phyloP scores from a whole-genome alignment of 2,113 vertebrate species.

The Fulmarus glacialis region DNA sequence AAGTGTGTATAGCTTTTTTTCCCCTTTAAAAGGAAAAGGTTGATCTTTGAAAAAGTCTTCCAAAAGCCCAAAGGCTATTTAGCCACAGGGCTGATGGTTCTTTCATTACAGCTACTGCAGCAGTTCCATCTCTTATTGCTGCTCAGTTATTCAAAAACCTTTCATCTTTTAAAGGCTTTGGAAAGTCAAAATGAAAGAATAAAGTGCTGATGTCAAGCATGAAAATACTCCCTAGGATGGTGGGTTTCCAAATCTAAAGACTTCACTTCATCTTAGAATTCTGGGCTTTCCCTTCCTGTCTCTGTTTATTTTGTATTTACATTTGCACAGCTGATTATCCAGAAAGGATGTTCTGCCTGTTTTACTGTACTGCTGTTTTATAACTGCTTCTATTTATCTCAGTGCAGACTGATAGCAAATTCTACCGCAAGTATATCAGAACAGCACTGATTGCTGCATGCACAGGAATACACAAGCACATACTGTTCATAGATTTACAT shows the following conservation, averaged over 20 bases:
- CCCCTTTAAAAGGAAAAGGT: neutral
- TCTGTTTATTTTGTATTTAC: constrained; percentile 1
- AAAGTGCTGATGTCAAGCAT: neutral
- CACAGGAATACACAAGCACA: neutral
- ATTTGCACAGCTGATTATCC: neutral
- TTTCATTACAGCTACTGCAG: neutral
- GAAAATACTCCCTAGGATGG: neutral
- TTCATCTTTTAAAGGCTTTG: constrained; percentile 4
- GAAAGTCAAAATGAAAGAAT: constrained; percentile 1
- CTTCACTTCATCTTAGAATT: neutral
- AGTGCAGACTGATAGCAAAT: neutral
- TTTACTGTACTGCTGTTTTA: neutral
- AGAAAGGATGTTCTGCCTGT: neutral
- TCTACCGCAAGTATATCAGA: neutral
- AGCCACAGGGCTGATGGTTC: neutral
- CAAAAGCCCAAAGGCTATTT: constrained; percentile 1
- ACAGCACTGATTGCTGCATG: neutral
- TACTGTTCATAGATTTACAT: neutral
- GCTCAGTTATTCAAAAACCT: neutral
- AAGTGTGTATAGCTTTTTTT: neutral
- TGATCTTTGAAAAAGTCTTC: neutral
- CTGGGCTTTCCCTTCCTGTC: neutral
- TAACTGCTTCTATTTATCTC: neutral
- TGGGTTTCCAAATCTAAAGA: neutral
- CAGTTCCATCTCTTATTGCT: neutral